Percentiles rank a stretch among this genome's conserved stretches.
Evolutionary conservation across 2,888 invertebrate species (phyloP).

Genomic region (Caenorhabditis wallacei): DNA sequence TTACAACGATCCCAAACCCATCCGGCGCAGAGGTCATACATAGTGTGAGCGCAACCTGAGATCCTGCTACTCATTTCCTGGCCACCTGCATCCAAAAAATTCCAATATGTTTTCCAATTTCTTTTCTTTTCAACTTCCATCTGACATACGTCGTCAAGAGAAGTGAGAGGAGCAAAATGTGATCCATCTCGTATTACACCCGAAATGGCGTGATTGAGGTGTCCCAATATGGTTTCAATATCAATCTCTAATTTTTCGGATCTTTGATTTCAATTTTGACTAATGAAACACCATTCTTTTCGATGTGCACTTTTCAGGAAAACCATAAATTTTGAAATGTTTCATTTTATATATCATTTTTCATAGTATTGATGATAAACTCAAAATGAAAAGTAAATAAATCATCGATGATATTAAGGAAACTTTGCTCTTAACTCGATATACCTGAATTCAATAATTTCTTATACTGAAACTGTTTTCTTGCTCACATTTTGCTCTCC

Average conservation of each 20-base stretch:
- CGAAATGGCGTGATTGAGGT: constrained; percentile 57
- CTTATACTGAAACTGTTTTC: constrained; percentile 1
- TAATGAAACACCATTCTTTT: constrained; percentile 4
- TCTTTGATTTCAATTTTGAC: constrained; percentile 10
- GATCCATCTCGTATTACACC: constrained; percentile 62
- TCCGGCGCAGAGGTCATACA: constrained; percentile 53
- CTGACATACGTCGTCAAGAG: constrained; percentile 9
- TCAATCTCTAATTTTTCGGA: constrained; percentile 50
- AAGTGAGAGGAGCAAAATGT: constrained; percentile 39
- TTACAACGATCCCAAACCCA: constrained; percentile 45
- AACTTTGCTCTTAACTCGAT: too few relatives aligned
- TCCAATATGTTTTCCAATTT: constrained; percentile 9
- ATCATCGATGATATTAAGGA: too few relatives aligned
- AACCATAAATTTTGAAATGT: background rate
- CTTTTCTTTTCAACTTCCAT: constrained; percentile 1
- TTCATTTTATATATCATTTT: too few relatives aligned
- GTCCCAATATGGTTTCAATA: constrained; percentile 34
- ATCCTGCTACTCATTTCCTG: constrained; percentile 46
- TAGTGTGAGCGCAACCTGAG: constrained; percentile 61
- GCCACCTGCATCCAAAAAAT: constrained; percentile 44
- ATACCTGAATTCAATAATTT: too few relatives aligned
- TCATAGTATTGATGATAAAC: too few relatives aligned
- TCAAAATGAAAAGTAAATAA: too few relatives aligned
- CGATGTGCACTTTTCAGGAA: background rate
- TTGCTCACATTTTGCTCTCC: background rate